Base-by-base conservation (phyloP, 1,140 invertebrate species). In the Drosophila ficusphila region DNA sequence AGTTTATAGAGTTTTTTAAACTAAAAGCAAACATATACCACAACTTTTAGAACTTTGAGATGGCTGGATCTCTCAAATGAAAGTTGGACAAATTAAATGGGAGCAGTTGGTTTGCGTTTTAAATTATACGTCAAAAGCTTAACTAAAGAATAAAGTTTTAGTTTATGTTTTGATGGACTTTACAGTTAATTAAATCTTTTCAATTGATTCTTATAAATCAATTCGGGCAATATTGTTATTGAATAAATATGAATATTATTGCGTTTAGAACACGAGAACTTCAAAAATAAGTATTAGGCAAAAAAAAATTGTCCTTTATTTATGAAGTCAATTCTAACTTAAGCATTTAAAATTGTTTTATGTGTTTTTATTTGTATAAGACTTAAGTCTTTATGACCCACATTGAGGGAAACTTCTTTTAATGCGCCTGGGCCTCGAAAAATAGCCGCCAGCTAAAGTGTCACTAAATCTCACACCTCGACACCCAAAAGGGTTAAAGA, bases 401-500 rank as follows among this genome's bases (percentile, higher is more conserved):
- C 5, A 6, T 29, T 23, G n/a, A n/a, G n/a, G n/a, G n/a, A 21
- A 23, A 12, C 51, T 62, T 67, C 14, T 29, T 29, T 25, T 29
- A 11, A 4, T 6, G 31, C 23, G 42, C 9, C 16, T 25, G 14
- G 33, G 3, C 12, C 19, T 11, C 11, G 9, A 19, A 44, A 48
- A 16, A 49, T 44, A 42, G n/a, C 53, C 41, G 42, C 39, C 39
- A 29, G 60, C 29, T 6, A 51, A 46, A 33, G 53, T 77, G 67
- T 71, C 57, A 58, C 42, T 44, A 41, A 61, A 39, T 49, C 58
- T 54, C 48, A 49, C 72, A 78, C 56, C 62, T 73, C 41, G 42
- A 57, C 38, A 38, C 36, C 52, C 25, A 47, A 42, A 62, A 72
- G 68, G 68, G 69, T 62, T 72, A 72, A 72, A 39, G 34, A 18